Evolutionary conservation across 2,113 vertebrate genomes (phyloP), one percentile per base, ranked within the genome.

Genomic region (Otolemur garnettii): DNA sequence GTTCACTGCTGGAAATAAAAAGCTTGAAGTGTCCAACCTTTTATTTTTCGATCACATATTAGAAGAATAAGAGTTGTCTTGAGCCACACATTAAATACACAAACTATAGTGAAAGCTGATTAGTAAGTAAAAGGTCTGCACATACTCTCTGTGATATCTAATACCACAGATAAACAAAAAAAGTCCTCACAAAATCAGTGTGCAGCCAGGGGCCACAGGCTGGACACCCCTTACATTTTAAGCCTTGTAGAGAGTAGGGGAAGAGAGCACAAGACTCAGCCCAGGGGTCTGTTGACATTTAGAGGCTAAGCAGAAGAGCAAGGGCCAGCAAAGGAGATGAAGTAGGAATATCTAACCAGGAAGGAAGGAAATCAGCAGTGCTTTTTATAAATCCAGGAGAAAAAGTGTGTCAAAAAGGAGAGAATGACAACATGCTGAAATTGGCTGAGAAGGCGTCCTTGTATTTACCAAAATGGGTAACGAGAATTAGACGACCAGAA

Each of bases 1-100:
- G 33, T 92, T 95, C 24, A 24, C 11, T 55, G 71, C 50, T 83
- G 38, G 72, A 79, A 87, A 69, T 93, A 74, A 66, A 38, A 66
- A 12, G 22, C 45, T 50, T 50, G 45, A 50, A 50, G 45, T 50
- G 8, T 50, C 45, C 45, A 50, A 50, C 45, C 10, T 50, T 50
- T 50, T 50, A 45, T 50, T 50, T 50, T 50, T 50, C 45, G 8
- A 9, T 50, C 45, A 50, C 45, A 50, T 9, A 50, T 50, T 50
- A 7, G 45, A 50, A 50, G 45, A 50, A 50, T 50, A 50, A 50
- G 45, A 50, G 45, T 50, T 50, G 45, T 50, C 45, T 50, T 50
- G 45, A 50, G 45, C 45, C 45, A 50, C 45, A 50, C 45, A 50
- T 50, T 50, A 50, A 50, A 50, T 50, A 50, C 45, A 50, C 45